Percentiles rank a stretch among this genome's conserved stretches.
Evolutionary conservation across 2,113 vertebrate species (phyloP).

Genomic region (Diphyllodes magnificus): DNA sequence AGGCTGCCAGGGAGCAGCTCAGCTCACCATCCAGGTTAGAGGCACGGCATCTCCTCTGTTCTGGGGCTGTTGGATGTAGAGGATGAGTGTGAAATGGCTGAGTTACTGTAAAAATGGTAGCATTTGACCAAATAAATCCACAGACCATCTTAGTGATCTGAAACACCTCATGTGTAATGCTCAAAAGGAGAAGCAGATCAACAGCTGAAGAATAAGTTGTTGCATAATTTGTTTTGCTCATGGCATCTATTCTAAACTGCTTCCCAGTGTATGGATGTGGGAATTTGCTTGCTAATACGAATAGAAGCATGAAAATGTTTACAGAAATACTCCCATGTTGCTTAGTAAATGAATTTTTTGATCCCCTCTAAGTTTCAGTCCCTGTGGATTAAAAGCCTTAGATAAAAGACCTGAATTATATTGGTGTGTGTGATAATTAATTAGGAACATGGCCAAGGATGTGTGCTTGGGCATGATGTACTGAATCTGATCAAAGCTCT

Average conservation of each 20-base stretch:
- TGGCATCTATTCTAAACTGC: not conserved
- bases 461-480: rapidly evolving
- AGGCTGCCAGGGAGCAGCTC: slow-evolving; percentile 87
- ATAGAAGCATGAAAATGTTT: not conserved
- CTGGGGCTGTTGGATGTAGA: not conserved
- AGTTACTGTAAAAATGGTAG: not conserved
- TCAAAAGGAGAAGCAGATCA: not conserved
- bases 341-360: not conserved
- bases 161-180: not conserved
- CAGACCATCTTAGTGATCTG: rapidly evolving
- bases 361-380: not conserved
- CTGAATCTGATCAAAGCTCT: not conserved
- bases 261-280: not conserved
- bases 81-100: not conserved
- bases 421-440: not conserved
- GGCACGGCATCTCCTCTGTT: not conserved
- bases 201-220: not conserved
- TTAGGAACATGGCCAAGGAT: not conserved
- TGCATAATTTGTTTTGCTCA: not conserved
- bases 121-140: not conserved
- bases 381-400: not conserved
- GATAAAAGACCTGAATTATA: not conserved
- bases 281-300: not conserved
- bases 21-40: slow-evolving; percentile 84
- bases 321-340: not conserved